Conservation (phyloP, 2,888 invertebrate genomes). For the Cecidostiba fungosa region DNA sequence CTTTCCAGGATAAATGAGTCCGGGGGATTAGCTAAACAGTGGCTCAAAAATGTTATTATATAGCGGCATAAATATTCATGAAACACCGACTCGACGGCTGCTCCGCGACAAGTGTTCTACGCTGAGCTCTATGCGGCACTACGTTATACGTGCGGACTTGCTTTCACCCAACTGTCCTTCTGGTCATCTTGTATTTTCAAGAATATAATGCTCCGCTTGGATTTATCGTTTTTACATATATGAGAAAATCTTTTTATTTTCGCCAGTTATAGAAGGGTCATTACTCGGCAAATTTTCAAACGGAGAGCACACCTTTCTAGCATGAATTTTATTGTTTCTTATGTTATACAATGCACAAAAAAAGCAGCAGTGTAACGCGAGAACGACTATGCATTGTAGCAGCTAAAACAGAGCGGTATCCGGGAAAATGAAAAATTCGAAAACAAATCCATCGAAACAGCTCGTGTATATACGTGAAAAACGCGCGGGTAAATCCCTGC, state of each 20-base stretch:
- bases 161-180: constrained; percentile 26
- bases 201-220: constrained; percentile 36
- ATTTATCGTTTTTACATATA: constrained; percentile 11
- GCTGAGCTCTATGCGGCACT: constrained; percentile 20
- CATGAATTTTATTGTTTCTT: too few species aligned
- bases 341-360: too few species aligned
- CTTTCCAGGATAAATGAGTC: constrained; percentile 78
- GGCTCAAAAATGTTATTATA: constrained; percentile 81
- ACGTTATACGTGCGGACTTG: background rate
- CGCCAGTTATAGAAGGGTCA: too few species aligned
- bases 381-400: too few species aligned
- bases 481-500: background rate
- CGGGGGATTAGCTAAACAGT: constrained; percentile 81
- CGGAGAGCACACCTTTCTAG: too few species aligned
- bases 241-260: too few species aligned
- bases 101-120: constrained; percentile 65
- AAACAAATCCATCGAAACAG: constrained; percentile 16
- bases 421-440: background rate
- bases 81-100: constrained; percentile 71
- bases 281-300: too few species aligned
- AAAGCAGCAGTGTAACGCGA: too few species aligned
- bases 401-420: background rate
- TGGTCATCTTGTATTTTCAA: constrained; percentile 57
- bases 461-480: background rate
- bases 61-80: constrained; percentile 80